Conservation (phyloP, 2,888 invertebrate species). For the Drosophila stalkeri region DNA sequence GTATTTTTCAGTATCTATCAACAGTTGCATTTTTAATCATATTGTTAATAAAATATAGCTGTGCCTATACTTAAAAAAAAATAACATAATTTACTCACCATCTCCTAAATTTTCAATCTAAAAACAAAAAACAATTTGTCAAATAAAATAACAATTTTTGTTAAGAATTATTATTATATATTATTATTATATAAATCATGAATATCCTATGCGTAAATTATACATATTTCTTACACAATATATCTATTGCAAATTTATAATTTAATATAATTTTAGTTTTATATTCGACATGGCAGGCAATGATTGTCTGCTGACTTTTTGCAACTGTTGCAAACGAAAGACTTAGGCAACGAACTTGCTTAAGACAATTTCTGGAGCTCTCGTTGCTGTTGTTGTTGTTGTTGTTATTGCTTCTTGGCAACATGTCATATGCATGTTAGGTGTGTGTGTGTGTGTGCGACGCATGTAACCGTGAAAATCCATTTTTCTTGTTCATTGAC, state of each 20-base stretch:
- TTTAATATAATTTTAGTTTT: not conserved
- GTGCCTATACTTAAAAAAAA: too few species aligned
- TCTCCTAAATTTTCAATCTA: too few species aligned
- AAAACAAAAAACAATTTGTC: too few species aligned
- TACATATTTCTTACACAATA: not conserved
- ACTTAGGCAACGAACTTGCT: slow-evolving; percentile 64
- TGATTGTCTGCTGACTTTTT: not conserved
- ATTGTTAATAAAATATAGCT: too few species aligned
- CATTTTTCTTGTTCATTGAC: slow-evolving; percentile 81
- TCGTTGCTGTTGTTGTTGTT: slow-evolving; percentile 6
- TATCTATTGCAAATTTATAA: not conserved
- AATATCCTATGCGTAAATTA: not conserved
- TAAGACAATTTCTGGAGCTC: slow-evolving; percentile 21
- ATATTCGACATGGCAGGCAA: not conserved
- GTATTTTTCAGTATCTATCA: too few species aligned
- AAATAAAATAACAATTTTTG: too few species aligned
- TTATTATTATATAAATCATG: not conserved
- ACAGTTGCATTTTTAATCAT: too few species aligned
- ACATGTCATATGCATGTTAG: slow-evolving; percentile 60
- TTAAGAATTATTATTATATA: not conserved
- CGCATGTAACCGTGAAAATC: slow-evolving; percentile 80
- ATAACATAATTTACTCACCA: too few species aligned
- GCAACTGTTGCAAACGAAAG: slow-evolving; percentile 38
- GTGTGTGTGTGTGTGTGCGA: slow-evolving; percentile 36
- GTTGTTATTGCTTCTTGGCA: slow-evolving; percentile 29